A percentile compares a stretch with the other conserved stretches of the same genome.
Conservation (phyloP, 2,888 invertebrate species). For the Calameuta pallipes region DNA sequence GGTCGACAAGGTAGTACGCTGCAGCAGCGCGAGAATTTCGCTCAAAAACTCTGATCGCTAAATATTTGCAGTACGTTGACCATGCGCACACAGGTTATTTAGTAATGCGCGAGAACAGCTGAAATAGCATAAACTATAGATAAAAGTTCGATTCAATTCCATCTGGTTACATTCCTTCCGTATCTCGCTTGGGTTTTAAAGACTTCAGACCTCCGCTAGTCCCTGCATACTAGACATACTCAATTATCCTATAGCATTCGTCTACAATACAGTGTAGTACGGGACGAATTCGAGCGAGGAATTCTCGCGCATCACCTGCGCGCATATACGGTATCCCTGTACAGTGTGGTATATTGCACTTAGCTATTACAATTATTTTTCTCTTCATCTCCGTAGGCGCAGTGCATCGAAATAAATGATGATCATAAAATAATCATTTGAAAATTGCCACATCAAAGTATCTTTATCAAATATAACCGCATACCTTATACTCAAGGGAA, state of each 20-base stretch:
- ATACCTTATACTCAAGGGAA: not conserved
- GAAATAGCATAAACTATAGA: not conserved
- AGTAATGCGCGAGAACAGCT: not conserved
- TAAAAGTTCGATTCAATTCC: not conserved
- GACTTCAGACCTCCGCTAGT: not conserved
- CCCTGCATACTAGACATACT: not conserved
- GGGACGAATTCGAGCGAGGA: not conserved
- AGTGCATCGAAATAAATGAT: not conserved
- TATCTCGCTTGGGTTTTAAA: not conserved
- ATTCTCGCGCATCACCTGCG: not conserved
- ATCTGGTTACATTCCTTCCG: not conserved
- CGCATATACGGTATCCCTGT: not conserved
- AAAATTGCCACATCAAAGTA: too few relatives aligned
- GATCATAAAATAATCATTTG: not conserved
- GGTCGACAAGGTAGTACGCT: rapidly evolving
- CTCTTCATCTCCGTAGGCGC: not conserved
- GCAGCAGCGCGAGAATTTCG: not conserved
- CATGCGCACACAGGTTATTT: not conserved
- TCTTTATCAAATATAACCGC: not conserved
- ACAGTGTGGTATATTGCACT: not conserved
- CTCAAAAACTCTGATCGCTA: not conserved
- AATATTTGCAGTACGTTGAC: not conserved
- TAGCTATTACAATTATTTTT: not conserved
- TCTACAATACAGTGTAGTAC: not conserved
- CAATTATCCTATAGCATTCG: not conserved